Base-by-base conservation (phyloP, 1,140 invertebrate genomes). In the Cecropterus lyciades region DNA sequence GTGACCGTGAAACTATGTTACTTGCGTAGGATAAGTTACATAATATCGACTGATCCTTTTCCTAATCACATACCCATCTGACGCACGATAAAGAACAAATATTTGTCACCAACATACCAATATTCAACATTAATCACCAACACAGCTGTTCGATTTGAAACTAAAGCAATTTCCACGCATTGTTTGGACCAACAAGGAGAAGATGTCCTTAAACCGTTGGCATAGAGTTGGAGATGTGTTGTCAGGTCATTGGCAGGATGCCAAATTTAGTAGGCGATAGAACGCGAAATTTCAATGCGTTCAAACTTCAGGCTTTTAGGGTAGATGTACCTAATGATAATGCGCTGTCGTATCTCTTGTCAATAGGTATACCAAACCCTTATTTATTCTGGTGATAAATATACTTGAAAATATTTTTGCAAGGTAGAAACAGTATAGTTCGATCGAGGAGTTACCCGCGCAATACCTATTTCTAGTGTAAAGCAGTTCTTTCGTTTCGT, bases 151-250 rank as follows among this genome's bases (percentile, higher is more conserved):
- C 57, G 57, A 59, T 59, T 59, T 20, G 27, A 33, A 60, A 48
- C 57, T 60, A 60, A 60, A 60, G 57, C 57, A 49, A 60, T 60
- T 60, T n/a, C n/a, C n/a, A n/a, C n/a, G n/a, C n/a, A n/a, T n/a
- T n/a, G 43, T 60, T 48, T 20, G 15, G 8, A 0, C 3, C 7
- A 1, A 15, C 57, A 33, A 60, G 16, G 13, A 17, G 11, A 49
- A 49, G 7, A 17, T 9, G 16, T 11, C 7, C 45, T 17, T 37
- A 37, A 17, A 0, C 16, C 14, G 7, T 37, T 3, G n/a, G 15
- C n/a, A 13, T 14, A 60, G 27, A 49, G 45, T 60, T 16, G 10
- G 16, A 5, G 33, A 6, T 60, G 16, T 11, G 48, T 37, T 49
- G n/a, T 15, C 57, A 27, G 9, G 14, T 13, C 37, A 9, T 49